Evolutionary conservation across 2,113 vertebrate genomes (phyloP).

Genomic region (Cisticola juncidis): DNA sequence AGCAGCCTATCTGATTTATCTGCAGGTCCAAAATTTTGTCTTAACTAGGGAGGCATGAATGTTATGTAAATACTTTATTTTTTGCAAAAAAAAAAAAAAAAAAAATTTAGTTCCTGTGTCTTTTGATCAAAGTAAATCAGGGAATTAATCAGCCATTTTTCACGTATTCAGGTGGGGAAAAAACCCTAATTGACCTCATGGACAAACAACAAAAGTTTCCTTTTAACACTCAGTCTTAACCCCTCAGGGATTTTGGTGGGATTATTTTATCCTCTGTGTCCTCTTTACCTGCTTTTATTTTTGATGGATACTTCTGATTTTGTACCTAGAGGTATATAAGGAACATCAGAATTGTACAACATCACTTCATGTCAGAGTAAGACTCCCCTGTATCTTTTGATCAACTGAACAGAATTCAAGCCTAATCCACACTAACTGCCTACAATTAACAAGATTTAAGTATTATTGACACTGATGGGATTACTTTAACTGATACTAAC

Average conservation of each 20-base stretch:
- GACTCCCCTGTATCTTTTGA: neutral
- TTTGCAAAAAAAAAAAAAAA: neutral
- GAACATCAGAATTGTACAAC: neutral
- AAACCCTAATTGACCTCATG: neutral
- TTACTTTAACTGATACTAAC: neutral
- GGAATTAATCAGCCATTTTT: neutral
- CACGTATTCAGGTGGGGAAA: neutral
- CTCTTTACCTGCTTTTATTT: conserved; percentile 1
- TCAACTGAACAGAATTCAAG: neutral
- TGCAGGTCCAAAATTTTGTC: neutral
- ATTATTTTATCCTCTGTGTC: neutral
- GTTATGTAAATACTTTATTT: neutral
- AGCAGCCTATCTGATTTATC: neutral
- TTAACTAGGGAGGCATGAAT: neutral
- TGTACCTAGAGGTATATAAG: neutral
- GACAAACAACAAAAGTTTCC: neutral
- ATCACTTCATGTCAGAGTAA: neutral
- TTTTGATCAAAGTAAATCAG: neutral
- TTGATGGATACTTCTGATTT: neutral
- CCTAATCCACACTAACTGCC: neutral
- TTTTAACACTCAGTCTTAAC: neutral
- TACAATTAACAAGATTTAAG: neutral
- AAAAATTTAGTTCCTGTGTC: neutral
- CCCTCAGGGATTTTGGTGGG: neutral
- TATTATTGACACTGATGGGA: neutral